phyloP scores from a whole-genome alignment of 2,888 invertebrate genomes.

The Alloplasta piceator region DNA sequence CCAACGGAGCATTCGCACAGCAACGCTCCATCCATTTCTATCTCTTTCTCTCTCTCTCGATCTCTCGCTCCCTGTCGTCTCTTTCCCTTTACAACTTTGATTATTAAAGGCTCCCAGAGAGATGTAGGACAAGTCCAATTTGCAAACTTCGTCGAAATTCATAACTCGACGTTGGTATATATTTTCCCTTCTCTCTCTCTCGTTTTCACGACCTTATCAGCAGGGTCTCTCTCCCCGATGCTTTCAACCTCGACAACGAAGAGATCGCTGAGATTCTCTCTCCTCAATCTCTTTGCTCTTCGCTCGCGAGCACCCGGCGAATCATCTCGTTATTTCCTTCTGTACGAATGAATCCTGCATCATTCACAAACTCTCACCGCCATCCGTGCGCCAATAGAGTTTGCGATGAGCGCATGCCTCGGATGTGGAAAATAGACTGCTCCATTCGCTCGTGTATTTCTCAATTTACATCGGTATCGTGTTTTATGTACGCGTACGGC shows the following conservation, averaged over 20 bases:
- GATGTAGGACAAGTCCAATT: constrained; percentile 45
- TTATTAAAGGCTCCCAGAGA: constrained; percentile 27
- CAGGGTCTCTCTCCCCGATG: not conserved
- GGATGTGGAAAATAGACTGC: not conserved
- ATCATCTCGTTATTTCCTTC: constrained; percentile 54
- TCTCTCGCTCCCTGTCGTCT: not conserved
- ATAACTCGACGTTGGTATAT: constrained; percentile 16
- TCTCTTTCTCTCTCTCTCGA: not conserved
- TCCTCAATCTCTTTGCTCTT: not conserved
- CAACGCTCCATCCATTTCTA: not conserved
- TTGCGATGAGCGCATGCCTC: not conserved
- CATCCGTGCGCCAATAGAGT: not conserved
- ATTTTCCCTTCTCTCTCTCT: not conserved
- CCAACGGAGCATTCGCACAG: not conserved
- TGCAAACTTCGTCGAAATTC: constrained; percentile 45
- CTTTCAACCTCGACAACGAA: not conserved
- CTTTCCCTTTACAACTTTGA: constrained; percentile 36
- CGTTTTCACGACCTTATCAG: not conserved
- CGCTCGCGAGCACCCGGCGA: constrained; percentile 7
- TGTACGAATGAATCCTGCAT: constrained; percentile 56
- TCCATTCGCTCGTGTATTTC: not conserved
- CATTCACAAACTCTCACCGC: constrained; percentile 31
- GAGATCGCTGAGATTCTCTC: constrained; percentile 21
- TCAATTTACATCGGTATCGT: not conserved
- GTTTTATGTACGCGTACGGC: constrained; percentile 1